Evolutionary conservation across 2,113 vertebrate species (phyloP), one percentile per base, ranked within the genome.

Genomic region (Lichenostomus cassidix): DNA sequence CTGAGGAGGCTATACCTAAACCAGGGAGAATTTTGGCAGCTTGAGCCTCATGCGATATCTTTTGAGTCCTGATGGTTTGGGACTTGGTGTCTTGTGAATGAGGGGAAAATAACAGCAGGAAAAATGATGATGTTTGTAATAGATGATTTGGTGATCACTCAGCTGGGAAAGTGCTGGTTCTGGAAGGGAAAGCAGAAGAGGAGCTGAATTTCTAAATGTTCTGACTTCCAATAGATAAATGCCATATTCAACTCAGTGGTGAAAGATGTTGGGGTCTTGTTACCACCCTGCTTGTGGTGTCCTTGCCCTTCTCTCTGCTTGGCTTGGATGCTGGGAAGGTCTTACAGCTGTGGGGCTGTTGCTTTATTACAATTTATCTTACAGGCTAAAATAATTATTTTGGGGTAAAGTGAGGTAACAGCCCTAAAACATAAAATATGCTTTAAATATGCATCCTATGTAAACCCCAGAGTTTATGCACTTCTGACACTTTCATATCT

Each of bases 21-120:
- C 0, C 1, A 70, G 21, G 0, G 4, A 49, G 68, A 20, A 16
- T 80, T 90, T 69, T 18, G 76, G 39, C 50, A 70, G 52, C 22
- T 11, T 23, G 52, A 67, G 19, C 37, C 49, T 56, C 0, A 0
- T 8, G 42, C 0, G 0, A 13, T 6, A 15, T 17, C 28, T 42
- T 24, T 28, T 0, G 2, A 23, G 39, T 59, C 47, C 44, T 12
- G 42, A 12, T 1, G 2, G 23, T 64, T 82, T 75, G 80, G 64
- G 55, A 23, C 20, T 37, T 24, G 31, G 24, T 2, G 0, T 63
- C 39, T 12, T 44, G 28, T 17, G 15, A 44, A 11, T 3, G 59
- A 80, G 74, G 35, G 6, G 8, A 24, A 75, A 87, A 20, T 8
- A 50, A 27, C 12, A 68, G 44, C 41, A 69, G 63, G 25, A 29